Evolutionary conservation across 2,113 vertebrate species (phyloP).

Genomic region (Pseudolaguvia tuberculata): DNA sequence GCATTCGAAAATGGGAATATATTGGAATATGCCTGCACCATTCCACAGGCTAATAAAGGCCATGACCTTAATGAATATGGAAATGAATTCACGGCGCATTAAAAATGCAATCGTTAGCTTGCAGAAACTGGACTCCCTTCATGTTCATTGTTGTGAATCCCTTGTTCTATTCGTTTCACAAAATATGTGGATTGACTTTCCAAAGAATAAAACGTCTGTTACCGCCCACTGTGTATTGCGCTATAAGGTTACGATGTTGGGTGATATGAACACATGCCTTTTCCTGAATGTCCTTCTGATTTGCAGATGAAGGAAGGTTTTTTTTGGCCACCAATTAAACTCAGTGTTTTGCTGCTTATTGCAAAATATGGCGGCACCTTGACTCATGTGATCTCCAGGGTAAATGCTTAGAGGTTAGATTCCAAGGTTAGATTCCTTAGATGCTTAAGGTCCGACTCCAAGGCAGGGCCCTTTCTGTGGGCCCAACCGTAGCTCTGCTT

Average conservation of each 20-base stretch:
- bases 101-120: constrained; percentile 5
- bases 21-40: background rate
- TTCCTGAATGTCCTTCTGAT: background rate
- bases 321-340: background rate
- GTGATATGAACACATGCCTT: background rate
- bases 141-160: background rate
- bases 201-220: background rate
- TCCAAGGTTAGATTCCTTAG: too few species aligned
- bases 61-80: constrained; percentile 14
- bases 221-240: too few species aligned
- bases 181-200: background rate
- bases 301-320: background rate
- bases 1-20: background rate
- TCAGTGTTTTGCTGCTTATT: background rate
- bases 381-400: too few species aligned
- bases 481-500: too few species aligned
- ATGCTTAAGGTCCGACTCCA: too few species aligned
- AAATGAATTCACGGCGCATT: constrained; percentile 6
- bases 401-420: too few species aligned
- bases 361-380: background rate
- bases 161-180: background rate
- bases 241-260: background rate
- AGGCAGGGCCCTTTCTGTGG: too few species aligned
- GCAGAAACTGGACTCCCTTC: background rate
- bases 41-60: constrained; percentile 8